These are phyloP conservation scores for Tetrao urogallus DNA, from an alignment of 2,113 vertebrate species.

Conservation along the genomic window DNA sequence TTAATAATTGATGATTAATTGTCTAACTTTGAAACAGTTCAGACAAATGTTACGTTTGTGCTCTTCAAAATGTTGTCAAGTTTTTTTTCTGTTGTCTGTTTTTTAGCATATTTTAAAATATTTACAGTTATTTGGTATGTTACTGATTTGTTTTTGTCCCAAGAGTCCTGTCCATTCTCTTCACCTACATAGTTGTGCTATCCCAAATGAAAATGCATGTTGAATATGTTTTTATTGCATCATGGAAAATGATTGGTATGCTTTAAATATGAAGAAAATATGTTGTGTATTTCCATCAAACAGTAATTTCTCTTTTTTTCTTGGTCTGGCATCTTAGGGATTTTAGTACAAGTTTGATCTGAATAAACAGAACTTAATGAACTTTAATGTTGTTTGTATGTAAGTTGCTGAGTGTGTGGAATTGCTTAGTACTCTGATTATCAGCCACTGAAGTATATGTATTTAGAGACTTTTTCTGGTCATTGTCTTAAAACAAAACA, in stretches of 20 bases:
- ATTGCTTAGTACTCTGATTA: rapidly evolving
- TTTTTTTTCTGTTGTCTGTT: neutral
- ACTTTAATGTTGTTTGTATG: neutral
- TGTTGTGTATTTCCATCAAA: rapidly evolving
- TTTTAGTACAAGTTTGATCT: neutral
- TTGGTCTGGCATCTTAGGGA: neutral
- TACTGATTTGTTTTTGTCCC: neutral
- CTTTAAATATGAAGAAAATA: neutral
- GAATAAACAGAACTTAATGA: neutral
- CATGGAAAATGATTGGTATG: neutral
- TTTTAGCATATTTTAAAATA: neutral
- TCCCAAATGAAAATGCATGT: neutral
- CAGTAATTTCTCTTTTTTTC: neutral
- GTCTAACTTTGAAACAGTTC: neutral
- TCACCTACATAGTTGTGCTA: neutral
- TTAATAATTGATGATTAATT: neutral
- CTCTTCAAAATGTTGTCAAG: neutral
- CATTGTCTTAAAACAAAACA: neutral
- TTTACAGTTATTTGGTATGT: neutral
- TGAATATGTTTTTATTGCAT: neutral
- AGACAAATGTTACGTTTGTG: neutral
- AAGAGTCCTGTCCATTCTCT: neutral
- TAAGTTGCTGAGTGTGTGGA: neutral
- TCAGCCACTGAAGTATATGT: neutral
- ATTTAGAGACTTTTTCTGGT: neutral